phyloP scores from a whole-genome alignment of 1,140 invertebrate species.

The Drosophila bipectinata region DNA sequence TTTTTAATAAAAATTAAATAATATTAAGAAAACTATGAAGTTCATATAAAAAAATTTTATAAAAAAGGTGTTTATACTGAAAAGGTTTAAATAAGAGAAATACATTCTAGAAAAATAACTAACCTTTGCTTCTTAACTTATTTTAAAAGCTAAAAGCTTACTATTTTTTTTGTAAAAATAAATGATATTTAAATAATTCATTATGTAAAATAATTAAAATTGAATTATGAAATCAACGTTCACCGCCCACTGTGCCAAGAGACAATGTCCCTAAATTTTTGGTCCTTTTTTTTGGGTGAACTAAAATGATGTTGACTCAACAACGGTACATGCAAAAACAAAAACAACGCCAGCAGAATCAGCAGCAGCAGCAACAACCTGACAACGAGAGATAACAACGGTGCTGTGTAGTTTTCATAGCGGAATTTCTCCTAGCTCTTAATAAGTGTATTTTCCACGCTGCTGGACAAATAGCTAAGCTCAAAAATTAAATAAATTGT shows the following conservation, averaged over 20 bases:
- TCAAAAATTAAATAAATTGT: constrained; percentile 39
- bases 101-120: too few relatives aligned
- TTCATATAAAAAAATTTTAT: too few relatives aligned
- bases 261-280: constrained; percentile 27
- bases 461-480: constrained; percentile 29
- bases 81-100: too few relatives aligned
- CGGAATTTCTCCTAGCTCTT: constrained; percentile 2
- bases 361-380: constrained; percentile 37
- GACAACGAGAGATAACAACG: constrained; percentile 33
- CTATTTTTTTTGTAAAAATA: too few relatives aligned
- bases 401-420: constrained; percentile 3
- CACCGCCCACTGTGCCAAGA: constrained; percentile 20
- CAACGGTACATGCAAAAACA: constrained; percentile 27
- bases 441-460: constrained; percentile 29
- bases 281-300: constrained; percentile 42
- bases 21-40: too few relatives aligned
- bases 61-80: too few relatives aligned
- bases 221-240: background rate
- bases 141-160: background rate
- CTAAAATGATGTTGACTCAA: constrained; percentile 59
- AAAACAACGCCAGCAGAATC: constrained; percentile 7
- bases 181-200: too few relatives aligned
- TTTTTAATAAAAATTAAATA: too few relatives aligned
- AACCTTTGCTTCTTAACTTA: background rate
- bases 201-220: background rate